Base-by-base conservation (phyloP, 2,797 vertebrate species). In the Yasuhikotakia modesta region DNA sequence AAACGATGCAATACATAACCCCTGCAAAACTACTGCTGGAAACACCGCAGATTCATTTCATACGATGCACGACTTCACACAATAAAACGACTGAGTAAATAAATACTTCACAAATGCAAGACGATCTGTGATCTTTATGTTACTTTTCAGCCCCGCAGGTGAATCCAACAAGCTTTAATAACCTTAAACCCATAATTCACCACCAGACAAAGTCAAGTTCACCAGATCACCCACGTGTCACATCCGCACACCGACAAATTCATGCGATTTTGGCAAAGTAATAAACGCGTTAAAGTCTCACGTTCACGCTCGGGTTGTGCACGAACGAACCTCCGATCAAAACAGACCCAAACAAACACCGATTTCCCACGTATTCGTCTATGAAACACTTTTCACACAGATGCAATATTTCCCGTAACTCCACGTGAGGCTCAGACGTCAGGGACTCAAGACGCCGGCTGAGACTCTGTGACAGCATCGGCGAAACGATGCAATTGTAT, bases 401-500 rank as follows among this genome's bases (percentile, higher is more conserved):
- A 45, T 48, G 82, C 87, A 87, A 55, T 21, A 64, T 87, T 89
- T 91, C 86, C 90, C 83, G 81, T 77, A 57, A 77, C 84, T 85
- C 79, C 91, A 91, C 92, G 92, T 93, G 93, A 91, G 89, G 90
- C 86, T 81, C 89, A 89, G 67, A 87, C 87, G 83, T 88, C 86
- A 89, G 90, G 81, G 61, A 58, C 64, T 70, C 57, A 60, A 85
- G 84, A 85, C 73, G 70, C 81, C 82, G 82, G 83, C 65, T 76
- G 39, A 79, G 75, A 50, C 72, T 55, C 58, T 27, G 67, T 69
- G 66, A 60, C 73, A 66, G 79, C 82, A 79, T 68, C 79, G 81
- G 50, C 32, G 45, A 14, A 30, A 53, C 3, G 17, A 69, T 70
- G 85, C 67, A 83, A 71, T 65, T 60, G 60, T 83, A 78, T 67